Percentiles rank a stretch among this genome's conserved stretches.
Evolutionary conservation across 2,113 vertebrate genomes (phyloP).

Genomic region (Otocyon megalotis): DNA sequence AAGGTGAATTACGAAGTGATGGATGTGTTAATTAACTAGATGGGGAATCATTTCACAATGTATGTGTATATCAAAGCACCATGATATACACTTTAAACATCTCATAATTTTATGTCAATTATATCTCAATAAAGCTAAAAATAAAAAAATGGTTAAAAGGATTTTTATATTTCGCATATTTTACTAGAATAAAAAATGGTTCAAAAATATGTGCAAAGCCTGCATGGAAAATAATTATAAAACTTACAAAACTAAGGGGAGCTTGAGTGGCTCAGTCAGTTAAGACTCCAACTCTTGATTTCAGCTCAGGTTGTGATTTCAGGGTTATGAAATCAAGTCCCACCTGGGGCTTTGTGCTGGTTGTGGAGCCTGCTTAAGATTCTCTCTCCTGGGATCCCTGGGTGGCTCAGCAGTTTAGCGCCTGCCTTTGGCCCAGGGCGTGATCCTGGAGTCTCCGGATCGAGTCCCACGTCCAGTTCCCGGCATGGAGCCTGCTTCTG

Average conservation of each 20-base stretch:
- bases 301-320: neutral
- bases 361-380: neutral
- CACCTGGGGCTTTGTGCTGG: neutral
- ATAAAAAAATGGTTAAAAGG: too few relatives aligned
- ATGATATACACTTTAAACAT: neutral
- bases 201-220: neutral
- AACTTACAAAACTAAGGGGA: neutral
- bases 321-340: neutral
- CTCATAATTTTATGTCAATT: too few relatives aligned
- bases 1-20: neutral
- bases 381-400: too few relatives aligned
- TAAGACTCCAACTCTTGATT: neutral
- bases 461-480: too few relatives aligned
- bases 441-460: too few relatives aligned
- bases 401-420: too few relatives aligned
- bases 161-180: too few relatives aligned
- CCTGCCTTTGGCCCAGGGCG: too few relatives aligned
- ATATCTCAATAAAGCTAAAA: too few relatives aligned
- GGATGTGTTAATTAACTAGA: neutral
- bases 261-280: neutral
- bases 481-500: too few relatives aligned
- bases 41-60: too few relatives aligned
- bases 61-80: neutral
- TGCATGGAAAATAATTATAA: neutral
- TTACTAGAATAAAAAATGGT: neutral